These are phyloP conservation scores for Piliocolobus tephrosceles DNA, from an alignment of 2,113 vertebrate genomes.

Conservation along the genomic window DNA sequence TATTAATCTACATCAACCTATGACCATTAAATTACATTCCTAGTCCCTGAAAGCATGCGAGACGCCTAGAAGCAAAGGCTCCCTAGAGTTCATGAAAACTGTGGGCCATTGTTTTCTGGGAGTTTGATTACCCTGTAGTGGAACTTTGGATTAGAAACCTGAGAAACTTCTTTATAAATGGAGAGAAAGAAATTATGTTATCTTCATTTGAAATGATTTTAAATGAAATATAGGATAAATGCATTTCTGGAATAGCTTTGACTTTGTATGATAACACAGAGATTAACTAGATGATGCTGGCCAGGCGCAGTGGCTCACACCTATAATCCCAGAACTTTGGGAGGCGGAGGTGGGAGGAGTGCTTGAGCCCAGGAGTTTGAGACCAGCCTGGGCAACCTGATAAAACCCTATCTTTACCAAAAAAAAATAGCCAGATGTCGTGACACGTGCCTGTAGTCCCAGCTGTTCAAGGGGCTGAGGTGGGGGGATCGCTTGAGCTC, in stretches of 20 bases:
- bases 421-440: too few species aligned
- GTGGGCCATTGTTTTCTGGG: neutral
- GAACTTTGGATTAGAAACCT: conserved; percentile 5
- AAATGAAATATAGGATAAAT: conserved; percentile 2
- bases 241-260: conserved; percentile 7
- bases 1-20: neutral
- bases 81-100: neutral
- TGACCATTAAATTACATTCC: neutral
- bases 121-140: neutral
- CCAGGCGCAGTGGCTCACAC: too few species aligned
- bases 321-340: too few species aligned
- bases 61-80: neutral
- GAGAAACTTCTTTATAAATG: neutral
- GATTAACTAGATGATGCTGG: neutral
- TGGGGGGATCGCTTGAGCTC: too few species aligned
- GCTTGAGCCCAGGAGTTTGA: too few species aligned
- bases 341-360: too few species aligned
- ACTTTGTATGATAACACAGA: neutral
- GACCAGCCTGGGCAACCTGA: too few species aligned
- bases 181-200: neutral
- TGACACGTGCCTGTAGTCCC: too few species aligned
- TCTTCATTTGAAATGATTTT: neutral
- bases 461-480: too few species aligned
- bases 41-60: neutral
- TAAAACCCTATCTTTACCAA: too few species aligned